A percentile compares a stretch with the other conserved stretches of the same genome.
phyloP scores from a whole-genome alignment of 1,140 invertebrate species.

The Watersipora subatra region DNA sequence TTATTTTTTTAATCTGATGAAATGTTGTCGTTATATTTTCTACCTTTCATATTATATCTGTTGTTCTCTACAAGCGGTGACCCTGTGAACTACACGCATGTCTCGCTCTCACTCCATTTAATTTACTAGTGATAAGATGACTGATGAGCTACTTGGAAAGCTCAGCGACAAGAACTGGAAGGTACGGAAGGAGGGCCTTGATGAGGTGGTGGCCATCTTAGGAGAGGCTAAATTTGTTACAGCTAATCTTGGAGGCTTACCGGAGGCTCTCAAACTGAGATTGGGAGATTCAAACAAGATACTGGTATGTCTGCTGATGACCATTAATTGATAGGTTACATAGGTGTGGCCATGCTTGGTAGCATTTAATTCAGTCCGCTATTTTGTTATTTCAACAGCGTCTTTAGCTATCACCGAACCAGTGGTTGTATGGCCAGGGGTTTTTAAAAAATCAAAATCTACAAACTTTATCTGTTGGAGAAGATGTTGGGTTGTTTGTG shows the following conservation, averaged over 20 bases:
- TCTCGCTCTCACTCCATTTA: no score
- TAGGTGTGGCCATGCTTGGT: neutral
- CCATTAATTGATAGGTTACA: neutral
- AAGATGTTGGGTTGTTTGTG: no score
- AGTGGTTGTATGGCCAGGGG: no score
- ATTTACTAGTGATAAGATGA: conserved; percentile 59
- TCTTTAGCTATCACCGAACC: neutral
- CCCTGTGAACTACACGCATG: neutral
- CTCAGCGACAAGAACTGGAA: conserved; percentile 90
- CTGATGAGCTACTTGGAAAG: conserved; percentile 62
- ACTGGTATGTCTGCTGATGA: conserved; percentile 42
- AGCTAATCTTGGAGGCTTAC: conserved; percentile 64
- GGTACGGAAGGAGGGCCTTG: conserved; percentile 65
- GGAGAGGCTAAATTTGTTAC: conserved; percentile 64
- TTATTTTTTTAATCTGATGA: no score
- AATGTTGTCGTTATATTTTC: no score
- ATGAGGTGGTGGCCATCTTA: conserved; percentile 57
- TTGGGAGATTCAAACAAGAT: conserved; percentile 80
- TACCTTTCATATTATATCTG: no score
- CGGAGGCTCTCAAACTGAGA: conserved; percentile 58
- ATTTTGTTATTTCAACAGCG: neutral
- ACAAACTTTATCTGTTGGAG: no score
- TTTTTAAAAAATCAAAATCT: no score
- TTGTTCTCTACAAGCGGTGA: neutral
- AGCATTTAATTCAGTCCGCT: neutral